phyloP scores from a whole-genome alignment of 1,140 invertebrate genomes.

The Lasaia peninsularis region DNA sequence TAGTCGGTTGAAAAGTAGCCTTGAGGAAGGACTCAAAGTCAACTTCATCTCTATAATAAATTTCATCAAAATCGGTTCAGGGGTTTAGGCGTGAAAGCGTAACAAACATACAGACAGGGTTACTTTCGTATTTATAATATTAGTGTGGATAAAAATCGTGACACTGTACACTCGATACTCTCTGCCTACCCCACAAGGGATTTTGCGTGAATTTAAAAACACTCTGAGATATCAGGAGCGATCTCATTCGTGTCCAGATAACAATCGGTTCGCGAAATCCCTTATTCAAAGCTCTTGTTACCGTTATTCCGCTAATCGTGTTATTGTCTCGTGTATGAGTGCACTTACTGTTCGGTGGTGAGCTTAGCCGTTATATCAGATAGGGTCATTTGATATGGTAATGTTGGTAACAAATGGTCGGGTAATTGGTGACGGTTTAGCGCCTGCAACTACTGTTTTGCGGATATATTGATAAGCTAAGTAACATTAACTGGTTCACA shows the following conservation, averaged over 20 bases:
- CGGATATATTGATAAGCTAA: slow-evolving; percentile 3
- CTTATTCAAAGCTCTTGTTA: slow-evolving; percentile 49
- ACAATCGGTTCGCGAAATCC: slow-evolving; percentile 51
- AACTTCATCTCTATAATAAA: no score
- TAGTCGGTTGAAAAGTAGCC: no score
- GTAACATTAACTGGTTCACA: no score
- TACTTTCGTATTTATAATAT: no score
- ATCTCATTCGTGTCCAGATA: slow-evolving; percentile 34
- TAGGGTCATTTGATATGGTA: slow-evolving; percentile 67
- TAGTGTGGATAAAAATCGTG: no score
- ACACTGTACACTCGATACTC: no score
- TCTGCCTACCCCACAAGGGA: no score
- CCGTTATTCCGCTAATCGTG: slow-evolving; percentile 59
- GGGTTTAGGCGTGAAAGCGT: no score
- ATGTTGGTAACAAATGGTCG: slow-evolving; percentile 64
- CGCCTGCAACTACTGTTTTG: slow-evolving; percentile 28
- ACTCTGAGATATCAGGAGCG: not conserved
- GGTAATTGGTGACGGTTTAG: slow-evolving; percentile 61
- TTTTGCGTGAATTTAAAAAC: not conserved
- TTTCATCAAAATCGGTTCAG: no score
- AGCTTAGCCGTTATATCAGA: slow-evolving; percentile 54
- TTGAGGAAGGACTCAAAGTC: no score
- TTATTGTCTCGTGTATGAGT: slow-evolving; percentile 54
- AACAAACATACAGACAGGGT: no score
- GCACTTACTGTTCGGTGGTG: slow-evolving; percentile 36